Conservation (phyloP, 2,888 invertebrate genomes). For the Scaptomyza caliginosa region DNA sequence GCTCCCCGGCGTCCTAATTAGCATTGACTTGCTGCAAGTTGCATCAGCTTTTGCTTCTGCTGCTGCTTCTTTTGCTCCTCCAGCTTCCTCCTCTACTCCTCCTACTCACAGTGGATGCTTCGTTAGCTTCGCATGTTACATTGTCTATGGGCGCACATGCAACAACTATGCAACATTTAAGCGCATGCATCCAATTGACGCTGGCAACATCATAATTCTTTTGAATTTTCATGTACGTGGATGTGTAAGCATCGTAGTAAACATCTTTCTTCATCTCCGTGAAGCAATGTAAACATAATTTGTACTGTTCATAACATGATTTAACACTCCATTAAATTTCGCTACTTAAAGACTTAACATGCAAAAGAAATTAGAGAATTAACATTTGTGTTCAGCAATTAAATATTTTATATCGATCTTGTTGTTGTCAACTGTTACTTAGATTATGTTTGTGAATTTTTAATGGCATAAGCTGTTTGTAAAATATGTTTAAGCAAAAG, state of each 20-base stretch:
- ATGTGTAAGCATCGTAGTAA: conserved; percentile 2
- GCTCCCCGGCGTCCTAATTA: conserved; percentile 57
- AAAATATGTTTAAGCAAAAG: conserved; percentile 9
- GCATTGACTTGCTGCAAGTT: conserved; percentile 50
- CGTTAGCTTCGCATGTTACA: conserved; percentile 64
- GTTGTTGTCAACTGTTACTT: no score
- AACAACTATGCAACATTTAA: conserved; percentile 66
- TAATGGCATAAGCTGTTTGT: not conserved
- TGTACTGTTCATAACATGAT: not conserved
- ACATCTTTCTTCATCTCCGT: not conserved
- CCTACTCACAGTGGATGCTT: conserved; percentile 34
- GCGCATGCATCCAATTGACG: conserved; percentile 30
- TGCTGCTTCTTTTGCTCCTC: not conserved
- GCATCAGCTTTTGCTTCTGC: conserved; percentile 11
- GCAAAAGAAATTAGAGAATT: no score
- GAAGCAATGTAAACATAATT: not conserved
- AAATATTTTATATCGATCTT: no score
- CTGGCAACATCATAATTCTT: conserved; percentile 12
- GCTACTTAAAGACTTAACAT: not conserved
- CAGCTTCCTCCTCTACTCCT: conserved; percentile 2
- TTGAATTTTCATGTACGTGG: not conserved
- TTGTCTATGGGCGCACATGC: conserved; percentile 47
- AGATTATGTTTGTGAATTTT: no score
- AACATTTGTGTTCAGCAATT: no score
- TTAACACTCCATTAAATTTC: not conserved